Base-by-base conservation (phyloP, 2,888 invertebrate genomes). In the Endomychus coccineus region DNA sequence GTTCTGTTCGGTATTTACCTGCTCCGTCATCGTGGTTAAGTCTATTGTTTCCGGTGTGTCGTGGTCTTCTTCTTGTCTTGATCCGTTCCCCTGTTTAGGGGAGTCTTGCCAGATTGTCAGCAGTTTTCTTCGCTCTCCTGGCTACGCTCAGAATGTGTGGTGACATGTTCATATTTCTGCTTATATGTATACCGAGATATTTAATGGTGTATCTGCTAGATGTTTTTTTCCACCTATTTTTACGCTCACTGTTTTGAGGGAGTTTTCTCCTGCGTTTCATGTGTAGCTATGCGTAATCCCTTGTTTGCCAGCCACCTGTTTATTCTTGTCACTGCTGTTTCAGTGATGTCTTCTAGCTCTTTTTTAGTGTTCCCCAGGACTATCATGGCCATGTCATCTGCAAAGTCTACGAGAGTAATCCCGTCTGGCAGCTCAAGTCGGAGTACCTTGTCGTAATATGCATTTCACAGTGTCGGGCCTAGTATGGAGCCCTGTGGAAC, bases 191-290 rank as follows among this genome's bases (percentile, higher is more conserved):
- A 3, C 40, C 40, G 11, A 42, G 23, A 16, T 42, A 32, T 11
- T 29, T 42, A 2, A 43, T 3, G 7, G 36, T 34, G 12, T 29
- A 28, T 16, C 27, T 24, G 6, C 33, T 30, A 2, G 3, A 2
- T 2, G 40, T 17, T 15, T n/a, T n/a, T n/a, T n/a, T n/a, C n/a
- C n/a, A n/a, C n/a, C n/a, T n/a, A n/a, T n/a, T n/a, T n/a, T n/a
- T n/a, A n/a, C 2, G 12, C 4, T 22, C 14, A 9, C 33, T n/a
- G n/a, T n/a, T n/a, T n/a, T 19, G 21, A 36, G 21, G 15, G 33
- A 40, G n/a, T 36, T 24, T 21, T 21, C 34, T 7, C 7, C 33
- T 23, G 28, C 4, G 45, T 43, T 30, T 46, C 46, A 16, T 36
- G 34, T 4, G 40, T 34, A 3, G 40, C 45, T 12, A 40, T 22